Percentiles rank a stretch among this genome's conserved stretches.
These are phyloP conservation scores for Equus quagga DNA, from an alignment of 2,113 vertebrate species.

Conservation along the genomic window DNA sequence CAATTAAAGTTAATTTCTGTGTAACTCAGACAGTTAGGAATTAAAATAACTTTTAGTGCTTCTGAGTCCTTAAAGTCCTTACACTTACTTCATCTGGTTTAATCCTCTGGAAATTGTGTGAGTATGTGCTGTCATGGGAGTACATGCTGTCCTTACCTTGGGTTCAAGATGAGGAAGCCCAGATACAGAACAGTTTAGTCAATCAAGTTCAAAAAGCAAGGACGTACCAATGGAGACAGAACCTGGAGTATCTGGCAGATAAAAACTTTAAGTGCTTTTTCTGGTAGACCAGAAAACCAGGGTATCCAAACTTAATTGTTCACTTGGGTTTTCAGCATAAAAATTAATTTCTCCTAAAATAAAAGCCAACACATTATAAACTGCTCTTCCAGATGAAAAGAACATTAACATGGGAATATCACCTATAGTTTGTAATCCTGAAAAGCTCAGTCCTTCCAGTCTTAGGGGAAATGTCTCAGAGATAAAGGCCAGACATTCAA, in stretches of 20 bases:
- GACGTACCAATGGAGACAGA: not conserved
- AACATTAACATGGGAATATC: not conserved
- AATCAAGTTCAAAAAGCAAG: slow-evolving; percentile 8
- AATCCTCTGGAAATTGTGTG: not conserved
- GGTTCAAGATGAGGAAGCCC: not conserved
- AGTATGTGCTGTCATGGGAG: not conserved
- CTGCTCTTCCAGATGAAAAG: not conserved
- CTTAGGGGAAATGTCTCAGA: not conserved
- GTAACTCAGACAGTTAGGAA: not conserved
- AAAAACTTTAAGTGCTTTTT: not conserved
- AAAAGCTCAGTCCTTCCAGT: not conserved
- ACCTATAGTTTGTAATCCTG: not conserved
- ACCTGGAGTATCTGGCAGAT: not conserved
- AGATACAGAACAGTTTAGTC: not conserved
- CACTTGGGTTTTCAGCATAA: not conserved
- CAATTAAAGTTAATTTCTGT: slow-evolving; percentile 24
- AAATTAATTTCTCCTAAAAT: not conserved
- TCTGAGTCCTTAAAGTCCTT: not conserved
- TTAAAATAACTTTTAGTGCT: slow-evolving; percentile 36
- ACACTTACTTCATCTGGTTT: not conserved
- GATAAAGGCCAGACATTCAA: not conserved
- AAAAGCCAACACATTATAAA: not conserved
- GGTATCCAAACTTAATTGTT: not conserved
- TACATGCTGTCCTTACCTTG: not conserved
- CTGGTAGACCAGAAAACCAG: not conserved